Evolutionary conservation across 2,797 vertebrate species (phyloP), one percentile per base, ranked within the genome.

Genomic region (Astyanax mexicanus): DNA sequence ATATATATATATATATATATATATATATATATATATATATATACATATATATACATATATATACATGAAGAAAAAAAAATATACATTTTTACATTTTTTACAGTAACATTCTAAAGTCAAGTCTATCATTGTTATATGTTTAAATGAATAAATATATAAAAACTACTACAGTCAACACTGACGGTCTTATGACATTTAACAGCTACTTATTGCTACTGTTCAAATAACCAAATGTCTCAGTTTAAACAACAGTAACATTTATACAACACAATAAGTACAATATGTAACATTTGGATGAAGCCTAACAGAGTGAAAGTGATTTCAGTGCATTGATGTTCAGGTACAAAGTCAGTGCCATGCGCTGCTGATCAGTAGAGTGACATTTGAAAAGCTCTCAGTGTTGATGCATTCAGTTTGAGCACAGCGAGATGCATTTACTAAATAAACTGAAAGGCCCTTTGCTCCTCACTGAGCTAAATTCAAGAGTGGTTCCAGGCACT

Each of bases 341-440:
- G 69, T 51, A 76, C 57, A 51, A 76, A 69, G 69, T 61, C 69
- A 13, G 37, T 0, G 8, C 52, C 42, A 27, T 68, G 64, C 32
- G 29, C 66, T 52, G 54, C 35, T 72, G 47, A 47, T 49, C 66
- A 57, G 32, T 19, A 77, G 49, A 71, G 55, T 79, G 78, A 77
- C 78, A 84, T 80, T 74, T 79, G 67, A 76, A 77, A 82, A 60
- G 78, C 75, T 76, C 76, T 80, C 35, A 57, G 25, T 70, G 72
- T 10, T 27, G n/a, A 74, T 47, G 71, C 47, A 54, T 76, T 72
- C 47, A 19, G 68, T 38, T 54, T 12, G 67, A 62, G 79, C 69
- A 75, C 67, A 54, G 73, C 49, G 40, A 80, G 76, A 71, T 64
- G 57, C 44, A 64, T 81, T 82, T 69, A 72, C 49, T 58, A 77